Evolutionary conservation across 2,797 vertebrate genomes (phyloP), one percentile per base, ranked within the genome.

Genomic region (Catostomus latipinnis): DNA sequence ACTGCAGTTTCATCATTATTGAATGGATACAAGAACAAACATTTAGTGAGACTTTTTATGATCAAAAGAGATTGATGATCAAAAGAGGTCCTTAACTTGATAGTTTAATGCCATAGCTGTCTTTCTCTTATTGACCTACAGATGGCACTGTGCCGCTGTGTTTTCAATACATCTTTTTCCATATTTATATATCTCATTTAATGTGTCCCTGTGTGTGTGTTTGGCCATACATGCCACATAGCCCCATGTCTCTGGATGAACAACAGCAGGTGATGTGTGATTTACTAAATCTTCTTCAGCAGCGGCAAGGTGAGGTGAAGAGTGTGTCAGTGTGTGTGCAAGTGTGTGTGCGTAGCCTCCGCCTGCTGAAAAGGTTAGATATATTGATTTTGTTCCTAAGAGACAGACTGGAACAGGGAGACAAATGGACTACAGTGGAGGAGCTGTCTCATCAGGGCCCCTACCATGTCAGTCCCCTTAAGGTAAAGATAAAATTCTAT

Each of bases 351-450:
- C 48, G 34, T 13, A 71, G 67, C 74, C 81, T 76, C 68, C 10
- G 71, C 74, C 81, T 81, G 78, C 10, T 50, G 81, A 82, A 84
- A 78, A 86, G 73, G 78, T 83, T 84, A 84, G 85, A 86, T 84
- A 82, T 78, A 86, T 86, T 71, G 82, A 86, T 84, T 84, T 70
- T 77, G 75, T 76, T 76, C 71, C 57, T 76, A 82, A 84, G 74
- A 84, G 85, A 84, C 71, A 78, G 81, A 84, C 81, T 84, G 75
- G 80, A 81, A 83, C 85, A 86, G 76, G 74, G 80, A 86, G 82
- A 86, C 82, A 84, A 86, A 86, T 86, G 82, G 73, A 82, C 73
- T 84, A 86, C 77, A 75, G 78, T 75, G 61, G 71, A 80, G 69
- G 56, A 74, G 75, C 60, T 66, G 79, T 83, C 82, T 86, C 76